Evolutionary conservation across 1,140 invertebrate genomes (phyloP).

Genomic region (Pachypeltis micranthus): DNA sequence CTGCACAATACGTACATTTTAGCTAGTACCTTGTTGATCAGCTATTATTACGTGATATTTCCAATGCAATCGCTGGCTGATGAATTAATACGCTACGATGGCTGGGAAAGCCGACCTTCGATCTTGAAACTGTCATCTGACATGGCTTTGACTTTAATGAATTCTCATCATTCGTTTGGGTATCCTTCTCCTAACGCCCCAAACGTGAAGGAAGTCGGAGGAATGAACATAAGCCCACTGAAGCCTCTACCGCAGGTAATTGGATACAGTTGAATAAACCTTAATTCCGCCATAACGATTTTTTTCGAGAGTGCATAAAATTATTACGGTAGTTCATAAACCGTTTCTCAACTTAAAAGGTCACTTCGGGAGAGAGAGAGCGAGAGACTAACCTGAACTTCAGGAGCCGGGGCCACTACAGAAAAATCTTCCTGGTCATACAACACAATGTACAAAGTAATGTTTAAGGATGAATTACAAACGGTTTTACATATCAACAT

Average conservation of each 20-base stretch:
- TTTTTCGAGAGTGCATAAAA: too few species aligned
- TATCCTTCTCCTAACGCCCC: slow-evolving; percentile 28
- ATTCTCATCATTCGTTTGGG: slow-evolving; percentile 33
- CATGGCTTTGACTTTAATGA: slow-evolving; percentile 22
- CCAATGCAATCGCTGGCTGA: neutral
- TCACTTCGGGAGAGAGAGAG: too few species aligned
- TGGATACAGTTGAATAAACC: too few species aligned
- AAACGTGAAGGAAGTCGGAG: slow-evolving; percentile 32
- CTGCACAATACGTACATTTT: slow-evolving; percentile 6
- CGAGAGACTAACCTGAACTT: too few species aligned
- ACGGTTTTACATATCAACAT: too few species aligned
- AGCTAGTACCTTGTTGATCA: neutral
- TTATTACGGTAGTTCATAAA: too few species aligned
- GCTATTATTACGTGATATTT: slow-evolving; percentile 3
- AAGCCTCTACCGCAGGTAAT: slow-evolving; percentile 30
- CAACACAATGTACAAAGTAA: too few species aligned
- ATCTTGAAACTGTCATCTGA: slow-evolving; percentile 23
- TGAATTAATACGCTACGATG: slow-evolving; percentile 24
- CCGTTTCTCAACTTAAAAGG: too few species aligned
- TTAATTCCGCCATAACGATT: too few species aligned
- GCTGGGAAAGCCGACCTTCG: slow-evolving; percentile 21
- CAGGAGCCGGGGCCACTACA: too few species aligned
- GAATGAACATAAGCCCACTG: slow-evolving; percentile 29
- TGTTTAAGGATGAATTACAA: too few species aligned
- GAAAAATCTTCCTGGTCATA: too few species aligned